phyloP scores from a whole-genome alignment of 2,797 vertebrate species.

The Phrynocephalus guinanensis region DNA sequence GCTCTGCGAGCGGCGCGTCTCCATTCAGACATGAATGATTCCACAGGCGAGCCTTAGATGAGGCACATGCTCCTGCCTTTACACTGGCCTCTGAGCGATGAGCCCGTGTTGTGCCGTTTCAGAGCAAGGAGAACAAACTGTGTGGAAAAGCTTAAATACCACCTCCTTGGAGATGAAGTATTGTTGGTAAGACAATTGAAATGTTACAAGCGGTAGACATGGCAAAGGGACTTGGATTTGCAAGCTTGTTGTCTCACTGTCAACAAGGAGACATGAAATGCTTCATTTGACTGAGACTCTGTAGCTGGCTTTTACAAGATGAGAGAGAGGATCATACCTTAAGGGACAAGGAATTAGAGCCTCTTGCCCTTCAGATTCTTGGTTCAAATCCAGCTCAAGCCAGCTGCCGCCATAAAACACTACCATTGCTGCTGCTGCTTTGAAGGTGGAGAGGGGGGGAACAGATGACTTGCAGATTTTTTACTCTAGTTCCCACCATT shows the following conservation, averaged over 20 bases:
- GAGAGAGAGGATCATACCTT: conserved; percentile 32
- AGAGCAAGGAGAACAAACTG: background rate
- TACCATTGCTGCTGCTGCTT: conserved; percentile 9
- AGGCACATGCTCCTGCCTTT: background rate
- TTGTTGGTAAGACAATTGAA: conserved; percentile 42
- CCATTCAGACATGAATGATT: background rate
- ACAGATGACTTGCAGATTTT: background rate
- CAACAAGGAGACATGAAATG: conserved; percentile 30
- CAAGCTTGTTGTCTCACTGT: conserved; percentile 48
- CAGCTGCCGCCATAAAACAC: conserved; percentile 28
- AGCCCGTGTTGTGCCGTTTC: conserved; percentile 9
- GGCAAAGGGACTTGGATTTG: conserved; percentile 46
- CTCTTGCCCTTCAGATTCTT: conserved; percentile 37
- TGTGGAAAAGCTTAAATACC: conserved; percentile 27
- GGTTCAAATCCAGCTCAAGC: conserved; percentile 41
- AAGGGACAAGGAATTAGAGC: conserved; percentile 21
- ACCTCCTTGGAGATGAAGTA: conserved; percentile 18
- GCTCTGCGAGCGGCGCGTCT: background rate
- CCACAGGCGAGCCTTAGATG: background rate
- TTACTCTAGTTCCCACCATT: background rate
- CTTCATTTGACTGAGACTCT: conserved; percentile 59
- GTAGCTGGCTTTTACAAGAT: conserved; percentile 52
- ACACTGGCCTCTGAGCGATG: conserved; percentile 5
- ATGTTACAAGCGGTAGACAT: conserved; percentile 50
- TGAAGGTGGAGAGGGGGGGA: background rate